Percentiles rank a stretch among this genome's conserved stretches.
phyloP scores from a whole-genome alignment of 2,888 invertebrate species.

The Hirtodrosophila duncani region DNA sequence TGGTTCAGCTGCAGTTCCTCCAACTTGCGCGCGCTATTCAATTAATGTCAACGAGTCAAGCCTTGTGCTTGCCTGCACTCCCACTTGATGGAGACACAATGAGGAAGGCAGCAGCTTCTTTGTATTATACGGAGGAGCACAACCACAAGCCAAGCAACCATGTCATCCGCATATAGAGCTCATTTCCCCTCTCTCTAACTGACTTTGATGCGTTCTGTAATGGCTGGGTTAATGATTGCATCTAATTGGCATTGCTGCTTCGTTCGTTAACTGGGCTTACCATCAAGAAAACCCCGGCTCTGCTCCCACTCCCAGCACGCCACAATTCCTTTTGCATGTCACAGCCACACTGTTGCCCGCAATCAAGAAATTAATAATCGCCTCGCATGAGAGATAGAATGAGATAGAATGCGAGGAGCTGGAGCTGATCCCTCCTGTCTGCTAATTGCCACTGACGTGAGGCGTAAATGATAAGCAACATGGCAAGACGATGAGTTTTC shows the following conservation, averaged over 20 bases:
- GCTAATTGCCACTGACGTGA: slow-evolving; percentile 66
- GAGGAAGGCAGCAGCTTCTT: no score
- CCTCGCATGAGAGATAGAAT: slow-evolving; percentile 50
- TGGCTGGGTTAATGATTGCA: slow-evolving; percentile 69
- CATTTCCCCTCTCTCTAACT: no score
- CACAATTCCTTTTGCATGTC: slow-evolving; percentile 37
- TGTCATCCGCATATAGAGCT: no score
- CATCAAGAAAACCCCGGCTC: no score
- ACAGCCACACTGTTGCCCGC: slow-evolving; percentile 40
- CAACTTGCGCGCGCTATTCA: no score
- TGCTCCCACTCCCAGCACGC: slow-evolving; percentile 5
- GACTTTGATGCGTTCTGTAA: no score
- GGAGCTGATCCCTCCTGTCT: slow-evolving; percentile 5
- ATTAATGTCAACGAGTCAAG: no score
- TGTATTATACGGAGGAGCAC: no score
- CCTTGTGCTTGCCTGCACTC: no score
- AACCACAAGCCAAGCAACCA: no score
- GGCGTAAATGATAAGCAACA: slow-evolving; percentile 64
- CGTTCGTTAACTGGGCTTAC: slow-evolving; percentile 66
- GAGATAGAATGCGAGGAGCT: slow-evolving; percentile 1
- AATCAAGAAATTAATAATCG: slow-evolving; percentile 70
- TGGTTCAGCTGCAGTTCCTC: no score
- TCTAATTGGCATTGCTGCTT: slow-evolving; percentile 71
- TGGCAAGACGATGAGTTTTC: slow-evolving; percentile 22
- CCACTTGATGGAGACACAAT: no score